A percentile compares a stretch with the other conserved stretches of the same genome.
Evolutionary conservation across 35 echinoderm and acorn worm genomes (phyloP).

Genomic region (Diadema setosum): DNA sequence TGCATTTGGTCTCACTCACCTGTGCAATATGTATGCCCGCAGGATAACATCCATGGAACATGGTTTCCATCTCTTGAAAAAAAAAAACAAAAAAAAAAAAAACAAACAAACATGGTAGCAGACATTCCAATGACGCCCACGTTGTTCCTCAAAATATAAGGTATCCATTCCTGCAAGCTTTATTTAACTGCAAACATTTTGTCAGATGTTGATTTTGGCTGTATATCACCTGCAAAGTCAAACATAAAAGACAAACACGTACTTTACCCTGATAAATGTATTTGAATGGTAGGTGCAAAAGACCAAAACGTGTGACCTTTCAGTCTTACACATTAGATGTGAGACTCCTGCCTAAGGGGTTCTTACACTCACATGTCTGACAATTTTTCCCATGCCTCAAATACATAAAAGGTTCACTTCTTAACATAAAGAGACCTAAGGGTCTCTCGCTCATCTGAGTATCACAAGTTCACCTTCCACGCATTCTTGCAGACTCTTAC

Average conservation of each 20-base stretch:
- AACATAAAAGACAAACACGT: background rate
- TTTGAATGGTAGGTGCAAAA: background rate
- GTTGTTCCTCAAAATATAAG: conserved; percentile 24
- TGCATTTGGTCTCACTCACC: no score
- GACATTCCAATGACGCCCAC: conserved; percentile 51
- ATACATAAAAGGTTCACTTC: no score
- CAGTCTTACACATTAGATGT: background rate
- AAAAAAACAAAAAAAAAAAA: no score
- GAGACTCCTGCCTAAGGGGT: background rate
- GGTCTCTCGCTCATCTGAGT: no score
- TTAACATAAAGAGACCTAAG: no score
- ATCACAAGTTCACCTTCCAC: no score
- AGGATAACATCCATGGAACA: conserved; percentile 46
- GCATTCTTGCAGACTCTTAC: no score
- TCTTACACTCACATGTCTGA: background rate
- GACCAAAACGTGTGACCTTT: background rate
- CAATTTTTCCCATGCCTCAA: background rate
- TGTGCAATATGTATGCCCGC: conserved; percentile 71
- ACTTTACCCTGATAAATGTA: background rate
- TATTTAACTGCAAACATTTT: background rate
- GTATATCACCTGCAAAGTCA: background rate
- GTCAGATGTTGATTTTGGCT: background rate
- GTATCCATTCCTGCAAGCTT: background rate
- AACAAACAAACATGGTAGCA: conserved; percentile 61
- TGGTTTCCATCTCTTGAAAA: conserved; percentile 25